Evolutionary conservation across 1,140 invertebrate species (phyloP).

Genomic region (Anastrepha obliqua): DNA sequence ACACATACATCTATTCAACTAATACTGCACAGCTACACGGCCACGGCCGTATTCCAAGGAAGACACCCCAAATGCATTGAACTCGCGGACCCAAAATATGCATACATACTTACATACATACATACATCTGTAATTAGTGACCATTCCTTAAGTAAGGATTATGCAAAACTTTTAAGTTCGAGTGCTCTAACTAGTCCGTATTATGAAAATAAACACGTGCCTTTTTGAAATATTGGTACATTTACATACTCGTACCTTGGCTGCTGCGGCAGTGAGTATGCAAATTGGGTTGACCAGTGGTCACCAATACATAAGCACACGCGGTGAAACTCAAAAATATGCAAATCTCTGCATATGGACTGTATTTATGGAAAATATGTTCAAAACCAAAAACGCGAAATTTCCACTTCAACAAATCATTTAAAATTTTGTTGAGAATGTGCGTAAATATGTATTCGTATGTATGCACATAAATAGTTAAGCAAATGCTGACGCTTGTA

Average conservation of each 20-base stretch:
- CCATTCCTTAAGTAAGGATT: constrained; percentile 49
- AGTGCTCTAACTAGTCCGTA: neutral
- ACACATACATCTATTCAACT: neutral
- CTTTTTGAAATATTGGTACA: constrained; percentile 22
- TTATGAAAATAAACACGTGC: constrained; percentile 31
- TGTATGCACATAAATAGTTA: neutral
- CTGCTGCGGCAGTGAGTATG: neutral
- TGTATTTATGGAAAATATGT: neutral
- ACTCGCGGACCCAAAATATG: neutral
- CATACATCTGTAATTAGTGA: constrained; percentile 29
- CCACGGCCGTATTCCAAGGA: neutral
- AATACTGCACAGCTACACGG: too few species aligned
- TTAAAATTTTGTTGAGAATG: neutral
- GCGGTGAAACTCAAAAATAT: constrained; percentile 16
- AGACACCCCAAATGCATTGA: neutral
- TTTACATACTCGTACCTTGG: constrained; percentile 26
- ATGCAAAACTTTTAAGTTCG: constrained; percentile 37
- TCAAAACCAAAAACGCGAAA: neutral
- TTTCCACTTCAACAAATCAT: neutral
- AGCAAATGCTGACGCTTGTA: too few species aligned
- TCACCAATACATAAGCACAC: neutral
- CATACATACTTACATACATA: neutral
- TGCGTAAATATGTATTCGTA: neutral
- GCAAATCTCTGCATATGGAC: neutral
- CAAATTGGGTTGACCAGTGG: constrained; percentile 41